These are phyloP conservation scores for Corvus hawaiiensis DNA, from an alignment of 2,113 vertebrate genomes.

Conservation along the genomic window DNA sequence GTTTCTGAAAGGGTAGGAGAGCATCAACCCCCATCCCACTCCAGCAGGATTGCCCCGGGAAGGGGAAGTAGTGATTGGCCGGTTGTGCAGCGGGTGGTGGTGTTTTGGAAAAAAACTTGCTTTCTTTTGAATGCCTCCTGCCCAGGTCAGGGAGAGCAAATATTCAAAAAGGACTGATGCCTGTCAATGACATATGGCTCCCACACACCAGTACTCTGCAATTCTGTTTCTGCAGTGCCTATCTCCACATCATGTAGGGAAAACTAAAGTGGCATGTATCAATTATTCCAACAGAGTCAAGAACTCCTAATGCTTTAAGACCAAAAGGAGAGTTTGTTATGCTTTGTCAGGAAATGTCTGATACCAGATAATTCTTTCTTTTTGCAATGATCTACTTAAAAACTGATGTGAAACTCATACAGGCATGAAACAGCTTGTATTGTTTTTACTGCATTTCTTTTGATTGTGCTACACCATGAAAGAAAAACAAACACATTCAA, in stretches of 20 bases:
- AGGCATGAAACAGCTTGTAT: constrained; percentile 19
- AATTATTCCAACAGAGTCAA: neutral
- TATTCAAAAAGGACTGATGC: neutral
- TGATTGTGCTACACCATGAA: neutral
- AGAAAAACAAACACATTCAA: constrained; percentile 38
- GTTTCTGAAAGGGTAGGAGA: neutral
- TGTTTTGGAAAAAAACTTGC: neutral
- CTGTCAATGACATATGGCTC: neutral
- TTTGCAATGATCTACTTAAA: neutral
- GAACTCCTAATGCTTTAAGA: neutral
- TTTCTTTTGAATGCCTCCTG: neutral
- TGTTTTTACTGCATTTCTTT: constrained; percentile 29
- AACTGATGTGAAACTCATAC: neutral
- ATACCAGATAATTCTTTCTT: neutral
- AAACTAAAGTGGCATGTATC: neutral
- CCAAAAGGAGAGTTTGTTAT: neutral
- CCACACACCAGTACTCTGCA: neutral
- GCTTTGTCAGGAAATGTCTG: neutral
- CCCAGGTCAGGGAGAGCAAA: neutral
- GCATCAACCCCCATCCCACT: rapidly evolving
- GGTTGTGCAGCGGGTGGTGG: rapidly evolving
- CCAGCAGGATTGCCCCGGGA: neutral
- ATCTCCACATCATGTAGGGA: neutral
- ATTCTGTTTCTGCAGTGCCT: neutral
- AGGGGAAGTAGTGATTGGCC: neutral